Evolutionary conservation across 2,888 invertebrate genomes (phyloP), one percentile per base, ranked within the genome.

Genomic region (Brachypterus glaber): DNA sequence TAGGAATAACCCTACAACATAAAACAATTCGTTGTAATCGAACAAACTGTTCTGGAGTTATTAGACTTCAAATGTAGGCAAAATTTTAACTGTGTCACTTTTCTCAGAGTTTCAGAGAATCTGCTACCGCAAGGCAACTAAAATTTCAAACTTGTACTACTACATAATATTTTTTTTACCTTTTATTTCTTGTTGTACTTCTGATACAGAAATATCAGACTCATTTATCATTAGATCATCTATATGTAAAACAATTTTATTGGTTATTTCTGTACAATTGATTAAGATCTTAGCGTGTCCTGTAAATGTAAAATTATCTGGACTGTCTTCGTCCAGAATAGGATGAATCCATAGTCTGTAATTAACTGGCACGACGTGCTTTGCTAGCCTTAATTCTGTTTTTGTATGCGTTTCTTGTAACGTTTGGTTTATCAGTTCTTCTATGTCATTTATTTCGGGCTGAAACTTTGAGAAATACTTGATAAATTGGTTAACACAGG

Each of bases 311-410:
- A 62, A 62, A 47, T 60, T 62, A 17, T 55, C 50, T 3, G 46
- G 41, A 3, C 39, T 37, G 4, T 46, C 41, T 44, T 62, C 60
- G 38, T 63, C 58, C 34, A 63, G 41, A 36, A 58, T 50, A 4
- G 65, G 64, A 43, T 59, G 54, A 3, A 65, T 52, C 47, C 51
- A 54, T 5, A 65, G 35, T 21, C 53, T 51, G 42, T 65, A 65
- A 41, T 58, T 51, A 2, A 53, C 31, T 1, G 64, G 63, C 39
- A 45, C 41, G 3, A 63, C 14, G 30, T 47, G 35, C 11, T 46
- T 50, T 1, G 62, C 58, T 33, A 63, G 42, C 33, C 60, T 40
- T 11, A 62, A 46, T 30, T 59, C 52, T 48, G 55, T 58, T 33
- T 49, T 41, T 1, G 52, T 38, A 17, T 37, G 17, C 42, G 51